Conservation (phyloP, 2,888 invertebrate genomes). For the Cerastoderma edule region DNA sequence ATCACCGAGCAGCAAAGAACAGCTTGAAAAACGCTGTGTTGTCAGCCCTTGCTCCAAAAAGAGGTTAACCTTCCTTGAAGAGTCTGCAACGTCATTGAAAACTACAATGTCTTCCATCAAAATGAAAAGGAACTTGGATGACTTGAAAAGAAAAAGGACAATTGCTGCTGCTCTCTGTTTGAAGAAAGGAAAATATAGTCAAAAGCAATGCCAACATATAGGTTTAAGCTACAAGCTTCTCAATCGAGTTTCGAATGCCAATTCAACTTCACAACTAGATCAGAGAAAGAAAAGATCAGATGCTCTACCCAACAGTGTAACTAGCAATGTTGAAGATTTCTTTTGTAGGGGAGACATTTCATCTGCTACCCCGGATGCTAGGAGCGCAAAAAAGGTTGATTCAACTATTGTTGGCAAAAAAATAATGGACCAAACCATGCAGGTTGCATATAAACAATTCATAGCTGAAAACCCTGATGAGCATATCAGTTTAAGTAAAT, state of each 20-base stretch:
- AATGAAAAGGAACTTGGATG: neutral
- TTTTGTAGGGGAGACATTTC: conserved; percentile 16
- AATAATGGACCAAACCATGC: neutral
- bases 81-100: neutral
- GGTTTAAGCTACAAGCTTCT: conserved; percentile 11
- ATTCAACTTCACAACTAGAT: neutral
- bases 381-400: conserved; percentile 7
- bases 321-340: conserved; percentile 1
- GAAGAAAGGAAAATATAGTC: conserved; percentile 1
- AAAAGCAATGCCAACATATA: neutral
- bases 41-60: neutral
- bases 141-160: conserved; percentile 11
- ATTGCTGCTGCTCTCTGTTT: conserved; percentile 1
- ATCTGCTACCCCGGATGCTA: neutral
- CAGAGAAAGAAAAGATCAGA: neutral
- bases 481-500: conserved; percentile 4
- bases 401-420: neutral
- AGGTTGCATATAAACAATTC: neutral
- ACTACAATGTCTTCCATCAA: neutral
- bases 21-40: neutral
- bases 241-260: neutral
- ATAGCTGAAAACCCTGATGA: neutral
- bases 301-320: neutral
- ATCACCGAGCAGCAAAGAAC: neutral
- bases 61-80: neutral